These are phyloP conservation scores for Dendroctonus valens DNA, from an alignment of 1,140 invertebrate species.

Conservation along the genomic window DNA sequence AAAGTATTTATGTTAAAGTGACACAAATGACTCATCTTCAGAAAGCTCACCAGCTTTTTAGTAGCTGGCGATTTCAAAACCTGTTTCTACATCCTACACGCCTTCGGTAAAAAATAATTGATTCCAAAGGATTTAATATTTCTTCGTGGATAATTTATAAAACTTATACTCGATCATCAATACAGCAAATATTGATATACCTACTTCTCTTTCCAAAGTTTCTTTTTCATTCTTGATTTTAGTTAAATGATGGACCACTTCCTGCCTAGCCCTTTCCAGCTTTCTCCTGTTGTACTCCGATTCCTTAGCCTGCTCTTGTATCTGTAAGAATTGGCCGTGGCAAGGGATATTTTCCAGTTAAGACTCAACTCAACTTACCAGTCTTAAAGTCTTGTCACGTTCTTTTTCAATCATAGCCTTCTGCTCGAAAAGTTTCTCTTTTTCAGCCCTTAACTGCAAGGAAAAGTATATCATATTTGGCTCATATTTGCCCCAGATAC, in stretches of 20 bases:
- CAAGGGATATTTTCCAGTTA: neutral
- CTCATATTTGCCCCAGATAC: too few species aligned
- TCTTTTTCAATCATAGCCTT: slow-evolving; percentile 53
- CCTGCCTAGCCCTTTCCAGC: slow-evolving; percentile 59
- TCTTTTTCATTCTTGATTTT: slow-evolving; percentile 61
- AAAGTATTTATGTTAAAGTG: too few species aligned
- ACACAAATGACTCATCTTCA: too few species aligned
- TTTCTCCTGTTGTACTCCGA: slow-evolving; percentile 58
- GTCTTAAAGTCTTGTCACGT: slow-evolving; percentile 51
- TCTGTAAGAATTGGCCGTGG: slow-evolving; percentile 44
- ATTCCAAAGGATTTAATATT: neutral
- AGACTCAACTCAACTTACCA: slow-evolving; percentile 44
- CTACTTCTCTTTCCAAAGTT: slow-evolving; percentile 59
- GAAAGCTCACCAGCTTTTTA: too few species aligned
- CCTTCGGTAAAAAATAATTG: neutral
- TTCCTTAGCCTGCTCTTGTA: slow-evolving; percentile 58
- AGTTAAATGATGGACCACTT: slow-evolving; percentile 60
- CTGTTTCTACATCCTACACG: too few species aligned
- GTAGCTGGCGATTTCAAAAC: too few species aligned
- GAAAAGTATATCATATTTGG: too few species aligned
- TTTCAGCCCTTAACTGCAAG: slow-evolving; percentile 45
- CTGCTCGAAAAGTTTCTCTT: slow-evolving; percentile 52
- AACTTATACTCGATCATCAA: neutral
- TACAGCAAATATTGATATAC: neutral
- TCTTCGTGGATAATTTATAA: slow-evolving; percentile 4